A percentile compares a stretch with the other conserved stretches of the same genome.
These are phyloP conservation scores for Leptopterna dolabrata DNA, from an alignment of 2,888 invertebrate genomes.

Conservation along the genomic window DNA sequence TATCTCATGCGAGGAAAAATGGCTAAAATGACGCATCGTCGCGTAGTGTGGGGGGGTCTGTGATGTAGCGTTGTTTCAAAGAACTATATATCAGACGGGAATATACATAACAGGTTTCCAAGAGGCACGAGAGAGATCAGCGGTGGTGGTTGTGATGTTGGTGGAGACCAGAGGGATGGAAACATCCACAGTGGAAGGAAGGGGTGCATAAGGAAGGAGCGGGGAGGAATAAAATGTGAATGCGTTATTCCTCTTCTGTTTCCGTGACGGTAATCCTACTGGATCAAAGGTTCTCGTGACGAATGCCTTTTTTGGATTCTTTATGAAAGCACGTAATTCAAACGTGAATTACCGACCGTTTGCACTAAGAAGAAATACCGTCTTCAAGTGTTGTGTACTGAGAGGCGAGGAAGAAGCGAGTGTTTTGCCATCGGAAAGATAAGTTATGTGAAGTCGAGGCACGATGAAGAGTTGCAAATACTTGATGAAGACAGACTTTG, in stretches of 20 bases:
- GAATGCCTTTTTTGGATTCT: conserved; percentile 55
- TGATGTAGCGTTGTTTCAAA: conserved; percentile 10
- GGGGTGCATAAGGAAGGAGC: conserved; percentile 35
- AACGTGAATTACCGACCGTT: conserved; percentile 47
- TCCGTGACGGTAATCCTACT: conserved; percentile 48
- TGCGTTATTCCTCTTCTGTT: conserved; percentile 49
- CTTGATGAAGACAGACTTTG: background rate
- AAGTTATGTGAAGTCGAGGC: background rate
- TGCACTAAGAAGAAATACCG: conserved; percentile 27
- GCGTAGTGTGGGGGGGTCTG: too few relatives aligned
- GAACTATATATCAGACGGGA: conserved; percentile 11
- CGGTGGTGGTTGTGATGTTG: background rate
- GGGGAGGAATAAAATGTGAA: conserved; percentile 43
- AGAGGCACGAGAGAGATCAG: conserved; percentile 28
- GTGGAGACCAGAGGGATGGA: background rate
- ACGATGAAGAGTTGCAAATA: background rate
- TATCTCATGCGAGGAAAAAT: background rate
- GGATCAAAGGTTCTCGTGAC: conserved; percentile 48
- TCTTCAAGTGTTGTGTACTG: background rate
- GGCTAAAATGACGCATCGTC: background rate
- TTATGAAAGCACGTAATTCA: conserved; percentile 55
- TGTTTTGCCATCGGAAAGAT: background rate
- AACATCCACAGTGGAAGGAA: background rate
- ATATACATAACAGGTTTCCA: conserved; percentile 36
- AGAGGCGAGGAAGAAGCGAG: background rate